Percentiles rank a stretch among this genome's conserved stretches.
Evolutionary conservation across 2,888 invertebrate species (phyloP).

Genomic region (Branchellion lobata): DNA sequence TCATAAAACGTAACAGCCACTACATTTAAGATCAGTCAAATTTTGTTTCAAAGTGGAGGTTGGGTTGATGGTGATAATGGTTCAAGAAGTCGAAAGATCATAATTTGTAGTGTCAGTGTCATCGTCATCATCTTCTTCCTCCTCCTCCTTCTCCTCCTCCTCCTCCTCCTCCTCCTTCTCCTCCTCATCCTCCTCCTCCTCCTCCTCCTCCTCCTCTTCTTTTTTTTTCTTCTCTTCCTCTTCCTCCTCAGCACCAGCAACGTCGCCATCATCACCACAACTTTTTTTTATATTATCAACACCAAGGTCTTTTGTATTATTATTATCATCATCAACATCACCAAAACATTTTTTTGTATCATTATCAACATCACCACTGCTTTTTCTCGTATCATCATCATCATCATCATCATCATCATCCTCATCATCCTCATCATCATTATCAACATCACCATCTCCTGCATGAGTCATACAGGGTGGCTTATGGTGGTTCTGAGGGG

Average conservation of each 20-base stretch:
- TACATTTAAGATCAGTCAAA: no score
- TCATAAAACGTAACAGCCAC: no score
- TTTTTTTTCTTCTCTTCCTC: constrained; percentile 39
- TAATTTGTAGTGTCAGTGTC: no score
- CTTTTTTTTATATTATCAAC: no score
- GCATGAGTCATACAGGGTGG: not conserved
- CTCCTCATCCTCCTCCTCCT: constrained; percentile 42
- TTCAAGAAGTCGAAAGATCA: no score
- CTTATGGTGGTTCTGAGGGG: not conserved
- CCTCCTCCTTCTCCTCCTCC: constrained; percentile 18
- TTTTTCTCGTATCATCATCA: constrained; percentile 40
- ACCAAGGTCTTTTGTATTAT: not conserved
- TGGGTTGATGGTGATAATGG: no score
- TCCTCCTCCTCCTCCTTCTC: constrained; percentile 31
- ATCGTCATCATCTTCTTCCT: constrained; percentile 30
- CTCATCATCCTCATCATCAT: no score
- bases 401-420: constrained; percentile 37
- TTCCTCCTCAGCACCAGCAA: constrained; percentile 42
- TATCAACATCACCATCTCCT: not conserved
- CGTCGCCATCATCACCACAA: not conserved
- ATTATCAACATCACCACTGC: constrained; percentile 22
- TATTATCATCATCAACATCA: constrained; percentile 31
- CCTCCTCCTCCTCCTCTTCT: constrained; percentile 31
- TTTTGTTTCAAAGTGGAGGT: no score
- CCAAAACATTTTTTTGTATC: no score